phyloP scores from a whole-genome alignment of 2,113 vertebrate genomes.

The Grus americana region DNA sequence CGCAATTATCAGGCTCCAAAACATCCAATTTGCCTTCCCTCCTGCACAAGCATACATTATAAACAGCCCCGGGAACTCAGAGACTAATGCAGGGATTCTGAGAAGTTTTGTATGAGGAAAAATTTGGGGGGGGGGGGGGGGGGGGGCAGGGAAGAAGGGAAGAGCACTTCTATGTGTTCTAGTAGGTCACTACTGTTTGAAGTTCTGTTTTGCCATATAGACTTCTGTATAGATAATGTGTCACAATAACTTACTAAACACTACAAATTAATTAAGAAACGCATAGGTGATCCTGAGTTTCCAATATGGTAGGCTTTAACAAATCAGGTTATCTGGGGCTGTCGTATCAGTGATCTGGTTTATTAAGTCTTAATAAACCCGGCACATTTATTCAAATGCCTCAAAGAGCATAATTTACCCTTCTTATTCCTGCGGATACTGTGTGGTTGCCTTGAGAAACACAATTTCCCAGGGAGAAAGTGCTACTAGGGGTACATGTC shows the following conservation, averaged over 20 bases:
- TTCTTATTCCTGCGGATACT: background rate
- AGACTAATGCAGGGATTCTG: background rate
- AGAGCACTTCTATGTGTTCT: background rate
- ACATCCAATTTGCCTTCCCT: background rate
- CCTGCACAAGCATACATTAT: background rate
- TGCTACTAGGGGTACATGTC: background rate
- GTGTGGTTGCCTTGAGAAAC: background rate
- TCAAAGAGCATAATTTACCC: background rate
- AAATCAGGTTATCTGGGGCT: background rate
- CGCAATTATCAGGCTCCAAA: conserved; percentile 16
- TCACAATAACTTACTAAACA: background rate
- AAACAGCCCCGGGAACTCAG: background rate
- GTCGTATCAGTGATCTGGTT: background rate
- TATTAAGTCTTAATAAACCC: background rate
- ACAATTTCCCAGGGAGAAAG: conserved; percentile 15
- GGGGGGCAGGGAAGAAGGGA: background rate
- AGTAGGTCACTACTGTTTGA: background rate
- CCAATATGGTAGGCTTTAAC: background rate
- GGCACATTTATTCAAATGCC: background rate
- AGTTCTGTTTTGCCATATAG: background rate
- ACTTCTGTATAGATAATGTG: background rate
- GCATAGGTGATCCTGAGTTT: background rate
- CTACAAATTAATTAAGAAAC: background rate
- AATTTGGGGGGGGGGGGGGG: accelerated
- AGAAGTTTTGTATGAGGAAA: background rate